Evolutionary conservation across 30 jellyfish, hydroid and myxozoan genomes (phyloP).

Genomic region (Aurelia aurita complex sp. Pacific): DNA sequence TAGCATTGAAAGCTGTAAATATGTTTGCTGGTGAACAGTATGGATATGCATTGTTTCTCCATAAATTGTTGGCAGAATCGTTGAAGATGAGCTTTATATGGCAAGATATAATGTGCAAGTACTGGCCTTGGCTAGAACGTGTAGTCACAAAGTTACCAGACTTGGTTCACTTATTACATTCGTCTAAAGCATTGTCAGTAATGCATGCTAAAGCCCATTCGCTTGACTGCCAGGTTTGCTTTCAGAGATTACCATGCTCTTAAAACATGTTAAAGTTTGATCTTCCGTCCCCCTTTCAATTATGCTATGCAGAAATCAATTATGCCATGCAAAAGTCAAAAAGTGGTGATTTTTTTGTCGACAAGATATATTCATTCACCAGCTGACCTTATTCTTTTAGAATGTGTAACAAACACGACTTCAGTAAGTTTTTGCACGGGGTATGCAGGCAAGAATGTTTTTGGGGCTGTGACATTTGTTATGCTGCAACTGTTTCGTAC

Average conservation of each 20-base stretch:
- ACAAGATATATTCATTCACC: no score
- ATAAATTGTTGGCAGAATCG: constrained; percentile 13
- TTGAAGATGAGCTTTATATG: constrained; percentile 27
- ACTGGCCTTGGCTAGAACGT: constrained; percentile 55
- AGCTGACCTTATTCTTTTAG: no score
- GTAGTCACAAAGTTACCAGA: constrained; percentile 40
- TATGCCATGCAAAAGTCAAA: no score
- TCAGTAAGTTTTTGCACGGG: no score
- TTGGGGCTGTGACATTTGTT: no score
- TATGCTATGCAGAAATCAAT: neutral
- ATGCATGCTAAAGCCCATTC: constrained; percentile 57
- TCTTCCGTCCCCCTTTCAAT: neutral
- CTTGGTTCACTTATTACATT: constrained; percentile 3
- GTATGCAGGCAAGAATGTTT: no score
- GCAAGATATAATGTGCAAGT: constrained; percentile 64
- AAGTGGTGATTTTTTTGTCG: no score
- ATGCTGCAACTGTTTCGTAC: no score
- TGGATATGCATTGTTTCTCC: constrained; percentile 60
- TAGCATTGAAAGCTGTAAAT: constrained; percentile 52
- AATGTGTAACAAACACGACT: no score
- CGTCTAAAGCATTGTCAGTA: constrained; percentile 52
- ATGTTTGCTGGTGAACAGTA: constrained; percentile 64
- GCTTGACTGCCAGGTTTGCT: constrained; percentile 47
- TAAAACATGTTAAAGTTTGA: neutral
- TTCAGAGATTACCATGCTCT: neutral